Conservation (phyloP, 2,113 vertebrate species). For the Mionectes macconnelli region DNA sequence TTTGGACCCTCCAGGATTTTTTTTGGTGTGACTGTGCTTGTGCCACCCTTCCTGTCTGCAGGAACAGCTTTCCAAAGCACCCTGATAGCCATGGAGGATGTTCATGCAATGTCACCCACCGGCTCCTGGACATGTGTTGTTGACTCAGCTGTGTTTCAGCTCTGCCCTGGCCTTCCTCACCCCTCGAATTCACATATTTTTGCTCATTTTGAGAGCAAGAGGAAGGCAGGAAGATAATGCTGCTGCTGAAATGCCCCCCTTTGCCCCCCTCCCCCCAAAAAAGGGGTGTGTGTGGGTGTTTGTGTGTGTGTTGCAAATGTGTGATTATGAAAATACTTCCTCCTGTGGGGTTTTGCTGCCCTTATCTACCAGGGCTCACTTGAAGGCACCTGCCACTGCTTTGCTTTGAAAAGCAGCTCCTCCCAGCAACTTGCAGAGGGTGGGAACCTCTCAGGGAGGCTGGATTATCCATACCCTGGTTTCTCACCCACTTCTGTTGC, state of each 20-base stretch:
- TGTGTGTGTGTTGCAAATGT: constrained; percentile 46
- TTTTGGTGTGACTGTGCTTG: neutral
- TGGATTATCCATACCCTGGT: neutral
- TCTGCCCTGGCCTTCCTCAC: constrained; percentile 3
- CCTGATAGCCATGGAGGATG: neutral
- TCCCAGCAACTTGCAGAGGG: neutral
- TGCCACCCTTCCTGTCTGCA: neutral
- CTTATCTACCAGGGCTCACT: neutral
- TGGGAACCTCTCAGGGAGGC: neutral
- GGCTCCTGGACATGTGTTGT: neutral
- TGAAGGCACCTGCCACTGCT: constrained; percentile 8
- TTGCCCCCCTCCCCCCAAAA: no score
- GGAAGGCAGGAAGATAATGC: constrained; percentile 53
- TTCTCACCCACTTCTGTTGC: neutral
- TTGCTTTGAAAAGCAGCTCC: neutral
- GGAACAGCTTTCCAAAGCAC: neutral
- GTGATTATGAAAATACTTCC: constrained; percentile 53
- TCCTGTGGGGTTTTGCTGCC: neutral
- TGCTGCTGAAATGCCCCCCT: no score
- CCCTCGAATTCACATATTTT: neutral
- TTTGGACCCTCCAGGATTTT: neutral
- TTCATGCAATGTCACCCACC: neutral
- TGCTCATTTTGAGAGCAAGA: neutral
- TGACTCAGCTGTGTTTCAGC: constrained; percentile 41
- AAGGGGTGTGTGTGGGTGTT: no score